Evolutionary conservation across 2,888 invertebrate genomes (phyloP), one percentile per base, ranked within the genome.

Genomic region (Allygus modestus): DNA sequence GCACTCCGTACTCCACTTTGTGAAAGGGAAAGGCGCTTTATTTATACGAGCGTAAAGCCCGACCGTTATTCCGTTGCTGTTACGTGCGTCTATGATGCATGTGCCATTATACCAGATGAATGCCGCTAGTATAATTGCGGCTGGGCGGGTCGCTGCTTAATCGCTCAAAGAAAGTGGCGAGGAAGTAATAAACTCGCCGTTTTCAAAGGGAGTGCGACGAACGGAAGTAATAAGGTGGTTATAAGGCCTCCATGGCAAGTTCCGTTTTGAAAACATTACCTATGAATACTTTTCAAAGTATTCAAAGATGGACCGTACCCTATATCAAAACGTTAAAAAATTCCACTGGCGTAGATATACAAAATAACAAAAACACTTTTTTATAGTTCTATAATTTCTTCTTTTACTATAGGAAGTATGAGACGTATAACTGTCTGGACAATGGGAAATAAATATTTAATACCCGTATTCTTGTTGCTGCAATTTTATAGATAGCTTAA

Each of bases 21-120:
- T 46, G 77, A 77, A 77, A 77, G 77, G 31, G 77, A 77, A 77
- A 77, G 77, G 26, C 43, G 41, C 41, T 37, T 46, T 43, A 46
- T 77, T 77, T 77, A 73, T 73, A 17, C 17, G 28, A 4, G 33
- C 20, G 71, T 75, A 43, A 43, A 43, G 43, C 77, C 20, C 33
- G 37, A 1, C 17, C 69, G 69, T 69, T n/a, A n/a, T n/a, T 65
- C 51, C 51, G 51, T 51, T 15, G 51, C 51, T n/a, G 58, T 58
- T 65, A 65, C 28, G 28, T 65, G 20, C 20, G 37, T 4, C 51
- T 15, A 28, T 65, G 65, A 65, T 65, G 65, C 65, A 65, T 65
- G 65, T 65, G 65, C 65, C 65, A 65, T 65, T 65, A 65, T 12
- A 65, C 20, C 5, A 17, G 65, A 65, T 17, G 65, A 65, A 65